A percentile compares a stretch with the other conserved stretches of the same genome.
phyloP scores from a whole-genome alignment of 2,113 vertebrate genomes.

The Calidris pugnax region DNA sequence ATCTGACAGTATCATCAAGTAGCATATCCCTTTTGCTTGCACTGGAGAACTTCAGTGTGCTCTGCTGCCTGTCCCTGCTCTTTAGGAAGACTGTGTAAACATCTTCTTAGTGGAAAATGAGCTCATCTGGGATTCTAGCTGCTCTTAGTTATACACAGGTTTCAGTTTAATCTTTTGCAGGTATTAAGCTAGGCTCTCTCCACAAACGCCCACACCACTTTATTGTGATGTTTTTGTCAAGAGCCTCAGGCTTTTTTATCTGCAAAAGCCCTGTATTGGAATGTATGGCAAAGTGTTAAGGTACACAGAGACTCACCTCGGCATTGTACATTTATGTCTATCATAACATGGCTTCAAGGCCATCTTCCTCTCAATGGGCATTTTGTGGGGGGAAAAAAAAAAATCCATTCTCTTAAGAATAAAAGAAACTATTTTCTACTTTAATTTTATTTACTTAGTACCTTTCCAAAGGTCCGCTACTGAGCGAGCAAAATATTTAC shows the following conservation, averaged over 20 bases:
- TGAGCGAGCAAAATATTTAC: not conserved
- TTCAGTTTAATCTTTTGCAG: not conserved
- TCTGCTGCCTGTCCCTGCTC: not conserved
- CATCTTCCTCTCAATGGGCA: not conserved
- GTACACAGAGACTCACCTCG: not conserved
- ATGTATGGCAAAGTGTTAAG: not conserved
- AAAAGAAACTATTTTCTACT: not conserved
- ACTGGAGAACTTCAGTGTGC: not conserved
- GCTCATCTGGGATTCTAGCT: not conserved
- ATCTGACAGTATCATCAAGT: not conserved
- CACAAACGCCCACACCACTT: rapidly evolving
- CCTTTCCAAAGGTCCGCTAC: not conserved
- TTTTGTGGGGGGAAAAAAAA: not conserved
- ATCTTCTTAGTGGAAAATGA: not conserved
- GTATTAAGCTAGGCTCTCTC: not conserved
- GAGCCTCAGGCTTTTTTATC: not conserved
- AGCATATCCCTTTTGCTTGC: not conserved
- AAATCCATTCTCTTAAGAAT: not conserved
- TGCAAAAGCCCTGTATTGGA: not conserved
- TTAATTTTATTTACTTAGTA: not conserved
- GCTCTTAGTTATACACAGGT: not conserved
- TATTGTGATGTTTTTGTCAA: not conserved
- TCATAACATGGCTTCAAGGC: not conserved
- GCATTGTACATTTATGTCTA: not conserved
- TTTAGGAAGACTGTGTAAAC: not conserved